These are phyloP conservation scores for Chrysocyon brachyurus DNA, from an alignment of 2,797 vertebrate species.

Conservation along the genomic window DNA sequence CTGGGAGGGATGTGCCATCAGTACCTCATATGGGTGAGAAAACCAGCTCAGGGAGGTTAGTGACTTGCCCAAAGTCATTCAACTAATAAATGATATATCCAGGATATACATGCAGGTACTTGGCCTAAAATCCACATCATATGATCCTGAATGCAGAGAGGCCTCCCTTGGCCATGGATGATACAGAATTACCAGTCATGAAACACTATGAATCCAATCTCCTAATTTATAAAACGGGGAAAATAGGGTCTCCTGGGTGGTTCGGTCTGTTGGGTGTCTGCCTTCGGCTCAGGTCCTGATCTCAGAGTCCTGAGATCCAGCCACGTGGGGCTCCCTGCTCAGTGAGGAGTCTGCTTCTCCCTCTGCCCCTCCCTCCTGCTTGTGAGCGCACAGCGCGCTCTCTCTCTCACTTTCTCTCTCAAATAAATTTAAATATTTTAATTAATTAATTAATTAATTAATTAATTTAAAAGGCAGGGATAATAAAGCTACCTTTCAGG, in stretches of 20 bases:
- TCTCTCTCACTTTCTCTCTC: background rate
- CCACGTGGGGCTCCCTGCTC: no score
- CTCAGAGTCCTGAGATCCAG: background rate
- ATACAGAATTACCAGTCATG: background rate
- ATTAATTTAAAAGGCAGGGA: background rate
- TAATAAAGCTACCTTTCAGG: background rate
- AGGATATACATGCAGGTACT: background rate
- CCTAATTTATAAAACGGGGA: conserved; percentile 23
- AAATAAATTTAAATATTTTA: background rate
- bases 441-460: no score
- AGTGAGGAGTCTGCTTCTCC: background rate
- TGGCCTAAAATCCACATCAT: background rate
- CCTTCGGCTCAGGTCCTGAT: background rate
- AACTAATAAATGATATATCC: background rate
- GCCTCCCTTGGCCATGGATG: background rate
- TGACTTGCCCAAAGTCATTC: background rate
- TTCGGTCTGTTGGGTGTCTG: fast-evolving
- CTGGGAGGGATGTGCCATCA: background rate
- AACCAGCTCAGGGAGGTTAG: background rate
- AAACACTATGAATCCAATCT: background rate
- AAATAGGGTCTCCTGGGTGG: background rate
- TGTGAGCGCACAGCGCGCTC: background rate
- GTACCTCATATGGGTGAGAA: background rate
- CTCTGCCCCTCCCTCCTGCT: background rate
- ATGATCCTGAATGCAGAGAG: background rate